Evolutionary conservation across 2,888 invertebrate genomes (phyloP).

Genomic region (Drosophila recens): DNA sequence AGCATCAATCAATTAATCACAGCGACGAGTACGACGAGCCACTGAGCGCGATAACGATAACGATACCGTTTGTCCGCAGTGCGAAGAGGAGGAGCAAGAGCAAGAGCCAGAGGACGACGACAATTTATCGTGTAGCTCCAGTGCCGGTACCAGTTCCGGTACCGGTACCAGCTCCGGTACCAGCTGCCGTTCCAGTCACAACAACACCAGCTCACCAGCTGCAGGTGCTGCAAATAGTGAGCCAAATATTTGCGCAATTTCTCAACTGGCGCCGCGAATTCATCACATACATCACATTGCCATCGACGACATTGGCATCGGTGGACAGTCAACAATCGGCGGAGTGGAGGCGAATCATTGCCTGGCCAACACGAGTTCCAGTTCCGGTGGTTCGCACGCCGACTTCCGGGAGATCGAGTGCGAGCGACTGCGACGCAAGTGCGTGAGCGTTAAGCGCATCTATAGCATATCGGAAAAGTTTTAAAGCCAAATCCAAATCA

Average conservation of each 20-base stretch:
- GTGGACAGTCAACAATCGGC: conserved; percentile 1
- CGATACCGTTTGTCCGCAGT: conserved; percentile 58
- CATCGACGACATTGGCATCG: conserved; percentile 67
- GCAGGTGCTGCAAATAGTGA: conserved; percentile 67
- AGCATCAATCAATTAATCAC: conserved; percentile 38
- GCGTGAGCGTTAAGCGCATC: conserved; percentile 84
- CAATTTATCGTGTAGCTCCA: conserved; percentile 36
- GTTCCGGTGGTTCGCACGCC: conserved; percentile 76
- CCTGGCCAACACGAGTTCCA: conserved; percentile 64
- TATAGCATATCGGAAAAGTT: conserved; percentile 85
- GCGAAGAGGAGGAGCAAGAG: conserved; percentile 46
- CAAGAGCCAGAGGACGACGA: conserved; percentile 20
- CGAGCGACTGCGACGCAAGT: conserved; percentile 83
- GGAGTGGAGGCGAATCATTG: conserved; percentile 33
- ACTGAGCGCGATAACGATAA: conserved; percentile 26
- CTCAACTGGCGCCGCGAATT: conserved; percentile 58
- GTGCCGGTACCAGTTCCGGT: conserved; percentile 9
- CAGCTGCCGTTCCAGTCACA: conserved; percentile 3
- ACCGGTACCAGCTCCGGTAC: conserved; percentile 12
- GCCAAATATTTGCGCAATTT: conserved; percentile 60
- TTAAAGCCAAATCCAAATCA: conserved; percentile 56
- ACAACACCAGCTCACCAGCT: conserved; percentile 47
- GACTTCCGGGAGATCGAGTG: conserved; percentile 84
- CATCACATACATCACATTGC: conserved; percentile 73
- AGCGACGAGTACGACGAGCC: conserved; percentile 36